These are phyloP conservation scores for Erythrolamprus reginae DNA, from an alignment of 2,113 vertebrate species.

Conservation along the genomic window DNA sequence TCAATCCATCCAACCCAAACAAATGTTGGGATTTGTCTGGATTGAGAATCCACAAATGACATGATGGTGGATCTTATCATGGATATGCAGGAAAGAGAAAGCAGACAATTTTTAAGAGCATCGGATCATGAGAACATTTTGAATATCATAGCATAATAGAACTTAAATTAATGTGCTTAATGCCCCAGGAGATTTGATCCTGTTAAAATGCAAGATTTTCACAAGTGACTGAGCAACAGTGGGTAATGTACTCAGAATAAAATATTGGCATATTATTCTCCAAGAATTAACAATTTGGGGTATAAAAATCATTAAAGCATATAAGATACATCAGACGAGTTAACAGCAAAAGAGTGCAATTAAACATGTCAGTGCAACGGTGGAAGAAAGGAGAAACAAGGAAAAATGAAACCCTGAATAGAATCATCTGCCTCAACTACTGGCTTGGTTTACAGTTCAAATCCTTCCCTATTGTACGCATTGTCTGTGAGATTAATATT, in stretches of 20 bases:
- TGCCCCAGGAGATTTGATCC: slow-evolving; percentile 1
- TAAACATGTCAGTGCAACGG: slow-evolving; percentile 27
- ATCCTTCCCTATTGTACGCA: slow-evolving; percentile 15
- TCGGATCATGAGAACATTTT: neutral
- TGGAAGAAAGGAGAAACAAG: slow-evolving; percentile 6
- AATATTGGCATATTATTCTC: slow-evolving; percentile 21
- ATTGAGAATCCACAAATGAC: neutral
- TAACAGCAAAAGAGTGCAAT: slow-evolving; percentile 19
- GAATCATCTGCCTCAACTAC: slow-evolving; percentile 21
- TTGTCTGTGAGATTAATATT: slow-evolving; percentile 19
- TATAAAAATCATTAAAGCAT: slow-evolving; percentile 32
- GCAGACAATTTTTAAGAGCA: neutral
- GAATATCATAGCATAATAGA: neutral
- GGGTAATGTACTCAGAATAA: slow-evolving; percentile 13
- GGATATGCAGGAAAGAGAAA: neutral
- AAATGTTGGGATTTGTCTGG: neutral
- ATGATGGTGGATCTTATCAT: neutral
- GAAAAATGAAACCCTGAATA: neutral
- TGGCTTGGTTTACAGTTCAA: slow-evolving; percentile 15
- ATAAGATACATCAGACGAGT: slow-evolving; percentile 22
- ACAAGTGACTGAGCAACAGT: slow-evolving; percentile 5
- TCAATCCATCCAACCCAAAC: neutral
- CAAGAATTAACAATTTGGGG: slow-evolving; percentile 23
- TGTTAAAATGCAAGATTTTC: slow-evolving; percentile 19
- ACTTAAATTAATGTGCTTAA: slow-evolving; percentile 19